A percentile compares a stretch with the other conserved stretches of the same genome.
These are phyloP conservation scores for Galemys pyrenaicus DNA, from an alignment of 2,113 vertebrate species.

Conservation along the genomic window DNA sequence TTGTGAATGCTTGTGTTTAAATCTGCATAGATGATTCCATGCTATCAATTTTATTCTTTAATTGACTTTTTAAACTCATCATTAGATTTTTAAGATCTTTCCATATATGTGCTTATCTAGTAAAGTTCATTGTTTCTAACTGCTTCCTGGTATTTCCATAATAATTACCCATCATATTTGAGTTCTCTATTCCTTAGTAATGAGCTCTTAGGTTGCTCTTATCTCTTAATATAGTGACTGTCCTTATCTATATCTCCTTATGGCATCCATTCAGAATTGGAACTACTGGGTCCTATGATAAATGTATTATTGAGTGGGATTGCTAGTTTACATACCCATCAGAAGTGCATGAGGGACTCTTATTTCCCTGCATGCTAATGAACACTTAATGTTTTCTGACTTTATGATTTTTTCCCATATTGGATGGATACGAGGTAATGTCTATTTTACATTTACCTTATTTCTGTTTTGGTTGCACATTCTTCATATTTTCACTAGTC, in stretches of 20 bases:
- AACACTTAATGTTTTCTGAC: not conserved
- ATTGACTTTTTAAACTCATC: conserved; percentile 1
- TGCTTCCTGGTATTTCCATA: not conserved
- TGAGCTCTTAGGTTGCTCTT: not conserved
- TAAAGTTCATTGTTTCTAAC: not conserved
- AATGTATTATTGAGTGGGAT: not conserved
- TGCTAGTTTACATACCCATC: not conserved
- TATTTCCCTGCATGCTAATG: not conserved
- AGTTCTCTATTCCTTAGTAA: not conserved
- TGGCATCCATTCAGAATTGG: not conserved
- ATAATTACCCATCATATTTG: not conserved
- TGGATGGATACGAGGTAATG: not conserved
- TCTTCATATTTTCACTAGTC: not conserved
- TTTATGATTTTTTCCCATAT: not conserved
- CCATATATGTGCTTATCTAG: not conserved
- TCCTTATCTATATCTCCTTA: not conserved
- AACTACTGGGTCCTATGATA: not conserved
- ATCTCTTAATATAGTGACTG: not conserved
- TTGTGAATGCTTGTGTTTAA: not conserved
- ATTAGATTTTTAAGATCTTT: not conserved
- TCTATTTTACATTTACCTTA: not conserved
- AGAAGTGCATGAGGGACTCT: not conserved
- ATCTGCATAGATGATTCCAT: not conserved
- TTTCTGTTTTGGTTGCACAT: not conserved
- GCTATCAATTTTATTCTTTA: not conserved